phyloP scores from a whole-genome alignment of 2,888 invertebrate genomes.

The Tachina grossa region DNA sequence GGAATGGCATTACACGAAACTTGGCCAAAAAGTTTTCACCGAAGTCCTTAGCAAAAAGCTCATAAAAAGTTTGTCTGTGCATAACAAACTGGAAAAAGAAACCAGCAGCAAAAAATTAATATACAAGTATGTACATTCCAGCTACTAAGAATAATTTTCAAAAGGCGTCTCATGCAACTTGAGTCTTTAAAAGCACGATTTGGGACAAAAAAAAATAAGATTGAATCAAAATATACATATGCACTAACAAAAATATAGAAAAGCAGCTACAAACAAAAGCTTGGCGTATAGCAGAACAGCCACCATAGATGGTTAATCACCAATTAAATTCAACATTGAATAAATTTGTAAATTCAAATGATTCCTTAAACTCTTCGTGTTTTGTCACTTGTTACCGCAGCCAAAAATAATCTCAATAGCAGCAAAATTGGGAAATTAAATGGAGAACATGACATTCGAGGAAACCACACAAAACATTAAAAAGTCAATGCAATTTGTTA shows the following conservation, averaged over 20 bases:
- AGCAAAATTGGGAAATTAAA: slow-evolving; percentile 23
- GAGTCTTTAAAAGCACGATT: slow-evolving; percentile 39
- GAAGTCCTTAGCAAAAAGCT: slow-evolving; percentile 27
- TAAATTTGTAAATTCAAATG: slow-evolving; percentile 79
- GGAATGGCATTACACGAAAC: slow-evolving; percentile 15
- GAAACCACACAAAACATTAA: slow-evolving; percentile 3
- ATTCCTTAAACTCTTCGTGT: slow-evolving; percentile 72
- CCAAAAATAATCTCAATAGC: slow-evolving; percentile 22
- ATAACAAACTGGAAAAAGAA: slow-evolving; percentile 4
- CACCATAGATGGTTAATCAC: slow-evolving; percentile 82
- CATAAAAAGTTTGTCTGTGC: slow-evolving; percentile 42
- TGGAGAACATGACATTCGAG: slow-evolving; percentile 40
- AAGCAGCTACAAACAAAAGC: slow-evolving; percentile 12
- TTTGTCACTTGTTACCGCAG: slow-evolving; percentile 65
- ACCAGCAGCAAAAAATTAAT: neutral
- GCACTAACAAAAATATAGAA: slow-evolving; percentile 13
- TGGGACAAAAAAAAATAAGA: neutral
- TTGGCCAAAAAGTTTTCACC: slow-evolving; percentile 38
- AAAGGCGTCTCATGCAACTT: slow-evolving; percentile 61
- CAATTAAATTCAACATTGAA: slow-evolving; percentile 82
- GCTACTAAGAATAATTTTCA: slow-evolving; percentile 33
- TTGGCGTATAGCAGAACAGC: slow-evolving; percentile 43
- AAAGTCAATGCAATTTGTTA: slow-evolving; percentile 66
- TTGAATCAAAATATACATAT: neutral
- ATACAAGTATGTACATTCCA: neutral